Evolutionary conservation across 2,888 invertebrate species (phyloP), one percentile per base, ranked within the genome.

Genomic region (Portevinia maculata): DNA sequence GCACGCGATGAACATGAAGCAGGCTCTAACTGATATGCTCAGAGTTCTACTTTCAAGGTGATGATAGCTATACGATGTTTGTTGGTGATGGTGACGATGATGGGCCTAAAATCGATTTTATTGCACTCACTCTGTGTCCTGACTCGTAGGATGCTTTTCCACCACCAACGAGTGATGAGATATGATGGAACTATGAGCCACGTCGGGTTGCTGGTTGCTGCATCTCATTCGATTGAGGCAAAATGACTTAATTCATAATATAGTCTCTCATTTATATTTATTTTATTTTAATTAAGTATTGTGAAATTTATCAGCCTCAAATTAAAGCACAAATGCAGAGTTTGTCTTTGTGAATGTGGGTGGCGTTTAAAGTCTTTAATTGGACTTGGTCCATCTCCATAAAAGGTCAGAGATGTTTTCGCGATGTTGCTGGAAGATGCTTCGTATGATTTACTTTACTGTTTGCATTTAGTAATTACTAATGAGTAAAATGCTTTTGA

Each of bases 11-110:
- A 44, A 52, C 28, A 55, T 46, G 41, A 48, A 30, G 74, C 39
- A 53, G 64, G 53, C 55, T 60, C 21, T 17, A 28, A 55, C 69
- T 17, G 30, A 70, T 69, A 52, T 55, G 32, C 48, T 62, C 57
- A 59, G 55, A 46, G 55, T 69, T 69, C 34, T 53, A 64, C n/a
- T 57, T 70, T 73, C 46, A 73, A 65, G 79, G 59, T 60, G 59
- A 71, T 21, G 59, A 65, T 30, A 46, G 37, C 28, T 28, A 41
- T 15, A 19, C 15, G 28, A 13, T 48, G 55, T 3, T 55, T 53
- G 44, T 3, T 67, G 32, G 15, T 41, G 13, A 11, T 53, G 34
- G 6, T 37, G 52, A 24, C 39, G 28, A 32, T 39, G 70, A 52
- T 70, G 60, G 70, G 52, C 59, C 52, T 52, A 3, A 17, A 52